These are phyloP conservation scores for Julus scanicus DNA, from an alignment of 2,888 invertebrate genomes.

Conservation along the genomic window DNA sequence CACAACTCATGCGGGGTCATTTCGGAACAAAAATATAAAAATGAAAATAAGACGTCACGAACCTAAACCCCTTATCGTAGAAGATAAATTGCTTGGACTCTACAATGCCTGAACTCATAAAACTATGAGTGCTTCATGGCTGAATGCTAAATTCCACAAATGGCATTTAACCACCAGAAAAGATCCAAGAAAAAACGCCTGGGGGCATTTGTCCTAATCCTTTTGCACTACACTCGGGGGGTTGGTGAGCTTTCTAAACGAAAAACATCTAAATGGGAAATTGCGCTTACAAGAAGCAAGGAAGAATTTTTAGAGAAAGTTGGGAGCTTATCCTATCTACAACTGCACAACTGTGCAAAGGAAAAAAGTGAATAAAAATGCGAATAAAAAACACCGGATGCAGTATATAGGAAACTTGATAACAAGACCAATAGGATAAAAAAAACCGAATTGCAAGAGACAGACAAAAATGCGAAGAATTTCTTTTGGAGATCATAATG, in stretches of 20 bases:
- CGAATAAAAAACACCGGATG: background rate
- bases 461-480: background rate
- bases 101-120: conserved; percentile 28
- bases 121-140: conserved; percentile 40
- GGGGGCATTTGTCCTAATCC: background rate
- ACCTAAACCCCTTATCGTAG: conserved; percentile 29
- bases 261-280: background rate
- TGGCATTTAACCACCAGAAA: conserved; percentile 25
- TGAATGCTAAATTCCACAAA: conserved; percentile 45
- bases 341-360: background rate
- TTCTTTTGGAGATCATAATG: background rate
- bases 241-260: background rate
- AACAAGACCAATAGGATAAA: background rate
- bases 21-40: conserved; percentile 5
- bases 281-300: background rate
- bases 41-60: conserved; percentile 43
- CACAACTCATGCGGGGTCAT: conserved; percentile 41
- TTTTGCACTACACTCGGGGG: background rate
- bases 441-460: background rate
- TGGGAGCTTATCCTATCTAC: conserved; percentile 22
- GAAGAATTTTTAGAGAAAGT: background rate
- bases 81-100: background rate
- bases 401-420: background rate
- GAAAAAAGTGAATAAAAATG: background rate
- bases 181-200: background rate